Percentiles rank a stretch among this genome's conserved stretches.
Conservation (phyloP, 2,797 vertebrate genomes). For the Sebastes elongatus region DNA sequence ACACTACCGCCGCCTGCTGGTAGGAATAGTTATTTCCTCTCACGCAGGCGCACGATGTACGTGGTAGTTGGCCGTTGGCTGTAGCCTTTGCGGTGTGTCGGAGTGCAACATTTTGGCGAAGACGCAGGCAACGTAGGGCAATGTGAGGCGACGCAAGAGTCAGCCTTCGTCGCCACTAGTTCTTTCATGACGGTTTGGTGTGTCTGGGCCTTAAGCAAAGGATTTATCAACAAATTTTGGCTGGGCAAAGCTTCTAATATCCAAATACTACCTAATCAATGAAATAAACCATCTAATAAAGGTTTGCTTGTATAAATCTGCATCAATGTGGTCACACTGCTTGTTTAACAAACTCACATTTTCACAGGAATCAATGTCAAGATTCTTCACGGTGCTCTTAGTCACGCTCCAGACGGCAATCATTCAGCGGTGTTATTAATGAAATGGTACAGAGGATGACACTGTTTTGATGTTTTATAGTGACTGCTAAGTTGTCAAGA, state of each 20-base stretch:
- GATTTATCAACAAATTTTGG: neutral
- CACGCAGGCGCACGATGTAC: no score
- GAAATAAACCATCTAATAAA: neutral
- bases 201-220: neutral
- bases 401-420: neutral
- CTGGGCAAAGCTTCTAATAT: neutral
- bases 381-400: neutral
- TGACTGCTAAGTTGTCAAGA: constrained; percentile 12
- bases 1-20: no score
- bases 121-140: no score
- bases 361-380: neutral
- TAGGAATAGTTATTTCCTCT: no score
- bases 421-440: neutral
- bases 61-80: no score
- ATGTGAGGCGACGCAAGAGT: no score
- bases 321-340: neutral
- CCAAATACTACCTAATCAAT: neutral
- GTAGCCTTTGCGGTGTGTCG: no score
- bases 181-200: no score
- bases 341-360: neutral
- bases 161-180: no score
- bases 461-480: constrained; percentile 24
- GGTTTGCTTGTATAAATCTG: neutral
- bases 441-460: neutral
- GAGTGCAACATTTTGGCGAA: no score